Percentiles rank a stretch among this genome's conserved stretches.
phyloP scores from a whole-genome alignment of 30 jellyfish, hydroid and myxozoan species.

The Phacellophora camtschatica region DNA sequence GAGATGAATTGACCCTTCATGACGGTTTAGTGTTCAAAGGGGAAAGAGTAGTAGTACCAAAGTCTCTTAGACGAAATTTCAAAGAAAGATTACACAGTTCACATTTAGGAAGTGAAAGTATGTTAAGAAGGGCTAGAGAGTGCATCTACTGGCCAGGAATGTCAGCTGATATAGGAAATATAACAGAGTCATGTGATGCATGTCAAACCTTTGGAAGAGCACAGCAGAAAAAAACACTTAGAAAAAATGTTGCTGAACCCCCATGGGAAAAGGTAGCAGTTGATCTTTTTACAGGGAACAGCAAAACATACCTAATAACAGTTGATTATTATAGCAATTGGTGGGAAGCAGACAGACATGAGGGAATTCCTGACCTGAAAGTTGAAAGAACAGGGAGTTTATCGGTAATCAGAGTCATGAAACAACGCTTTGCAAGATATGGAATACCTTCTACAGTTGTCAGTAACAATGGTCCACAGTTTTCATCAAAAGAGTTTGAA shows the following conservation, averaged over 20 bases:
- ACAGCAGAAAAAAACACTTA: slow-evolving; percentile 29
- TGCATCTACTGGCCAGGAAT: no score
- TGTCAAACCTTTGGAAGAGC: slow-evolving; percentile 32
- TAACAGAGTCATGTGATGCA: slow-evolving; percentile 23
- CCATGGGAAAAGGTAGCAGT: slow-evolving; percentile 39
- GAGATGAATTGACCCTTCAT: slow-evolving; percentile 17
- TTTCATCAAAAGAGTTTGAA: slow-evolving; percentile 20
- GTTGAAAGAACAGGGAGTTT: slow-evolving; percentile 21
- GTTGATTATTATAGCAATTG: slow-evolving; percentile 36
- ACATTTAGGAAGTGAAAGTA: slow-evolving; percentile 31
- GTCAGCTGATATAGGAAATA: slow-evolving; percentile 13
- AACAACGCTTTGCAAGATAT: slow-evolving; percentile 16
- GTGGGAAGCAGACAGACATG: slow-evolving; percentile 37
- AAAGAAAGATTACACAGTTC: neutral
- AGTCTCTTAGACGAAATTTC: neutral
- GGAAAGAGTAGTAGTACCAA: slow-evolving; percentile 3
- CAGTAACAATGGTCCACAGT: slow-evolving; percentile 36
- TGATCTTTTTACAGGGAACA: slow-evolving; percentile 11
- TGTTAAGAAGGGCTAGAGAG: slow-evolving; percentile 25
- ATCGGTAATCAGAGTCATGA: slow-evolving; percentile 20
- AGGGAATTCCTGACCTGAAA: slow-evolving; percentile 21
- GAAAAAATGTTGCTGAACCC: neutral
- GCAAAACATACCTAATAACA: slow-evolving; percentile 5
- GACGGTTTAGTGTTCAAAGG: slow-evolving; percentile 18
- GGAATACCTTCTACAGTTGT: slow-evolving; percentile 26